Evolutionary conservation across 2,888 invertebrate genomes (phyloP).

Genomic region (Pinctada fucata): DNA sequence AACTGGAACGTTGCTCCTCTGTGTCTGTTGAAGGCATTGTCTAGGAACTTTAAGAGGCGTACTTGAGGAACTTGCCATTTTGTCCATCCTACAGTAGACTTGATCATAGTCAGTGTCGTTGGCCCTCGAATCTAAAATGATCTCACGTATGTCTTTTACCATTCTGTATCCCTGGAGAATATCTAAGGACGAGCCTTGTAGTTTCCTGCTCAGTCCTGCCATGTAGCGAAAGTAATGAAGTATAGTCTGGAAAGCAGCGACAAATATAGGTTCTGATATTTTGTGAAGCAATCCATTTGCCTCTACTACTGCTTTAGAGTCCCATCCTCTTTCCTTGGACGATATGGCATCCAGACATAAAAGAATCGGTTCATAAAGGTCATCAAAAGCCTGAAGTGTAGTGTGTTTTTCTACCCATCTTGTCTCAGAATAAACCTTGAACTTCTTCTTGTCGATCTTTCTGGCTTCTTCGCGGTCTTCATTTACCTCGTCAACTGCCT

Average conservation of each 20-base stretch:
- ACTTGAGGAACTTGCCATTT: neutral
- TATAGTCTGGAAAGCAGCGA: constrained; percentile 42
- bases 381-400: constrained; percentile 36
- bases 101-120: neutral
- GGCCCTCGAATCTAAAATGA: neutral
- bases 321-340: constrained; percentile 35
- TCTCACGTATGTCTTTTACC: constrained; percentile 12
- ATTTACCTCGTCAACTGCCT: constrained; percentile 35
- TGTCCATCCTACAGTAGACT: constrained; percentile 6
- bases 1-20: constrained; percentile 41
- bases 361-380: constrained; percentile 39
- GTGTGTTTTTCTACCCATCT: constrained; percentile 44
- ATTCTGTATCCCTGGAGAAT: constrained; percentile 34
- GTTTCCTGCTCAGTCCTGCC: constrained; percentile 36
- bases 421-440: constrained; percentile 43
- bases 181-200: constrained; percentile 38
- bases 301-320: constrained; percentile 41
- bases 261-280: constrained; percentile 40
- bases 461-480: constrained; percentile 7
- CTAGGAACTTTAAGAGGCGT: constrained; percentile 31
- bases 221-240: constrained; percentile 38
- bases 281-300: constrained; percentile 40
- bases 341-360: constrained; percentile 42
- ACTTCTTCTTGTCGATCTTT: constrained; percentile 34
- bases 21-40: constrained; percentile 37